These are phyloP conservation scores for Moxostoma hubbsi DNA, from an alignment of 2,797 vertebrate genomes.

Conservation along the genomic window DNA sequence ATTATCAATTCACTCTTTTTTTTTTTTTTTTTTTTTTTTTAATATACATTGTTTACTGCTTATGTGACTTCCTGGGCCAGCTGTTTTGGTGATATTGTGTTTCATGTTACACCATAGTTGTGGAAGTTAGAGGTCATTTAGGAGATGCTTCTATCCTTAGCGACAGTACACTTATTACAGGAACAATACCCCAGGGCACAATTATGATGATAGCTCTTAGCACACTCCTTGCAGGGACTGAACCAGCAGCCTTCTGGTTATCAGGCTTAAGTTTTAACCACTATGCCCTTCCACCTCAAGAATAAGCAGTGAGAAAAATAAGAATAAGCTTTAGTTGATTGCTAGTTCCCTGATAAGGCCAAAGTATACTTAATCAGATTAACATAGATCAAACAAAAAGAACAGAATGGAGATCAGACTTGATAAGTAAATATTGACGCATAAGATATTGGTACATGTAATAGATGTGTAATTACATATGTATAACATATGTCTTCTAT, in stretches of 20 bases:
- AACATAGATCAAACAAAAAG: too few relatives aligned
- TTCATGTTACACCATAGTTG: background rate
- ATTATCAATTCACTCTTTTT: background rate
- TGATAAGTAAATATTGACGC: too few relatives aligned
- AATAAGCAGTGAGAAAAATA: background rate
- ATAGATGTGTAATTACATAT: too few relatives aligned
- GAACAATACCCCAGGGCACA: too few relatives aligned
- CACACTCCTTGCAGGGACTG: too few relatives aligned
- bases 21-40: too few relatives aligned
- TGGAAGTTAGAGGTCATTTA: background rate
- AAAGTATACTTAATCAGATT: too few relatives aligned
- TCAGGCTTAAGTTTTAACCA: background rate
- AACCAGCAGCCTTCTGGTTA: too few relatives aligned
- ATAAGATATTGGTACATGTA: too few relatives aligned
- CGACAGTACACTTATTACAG: background rate
- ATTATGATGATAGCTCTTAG: too few relatives aligned
- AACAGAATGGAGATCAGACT: too few relatives aligned
- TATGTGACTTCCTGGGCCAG: conserved; percentile 3
- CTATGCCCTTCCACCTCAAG: background rate
- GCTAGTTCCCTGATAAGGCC: background rate
- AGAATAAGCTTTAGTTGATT: background rate
- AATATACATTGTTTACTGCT: background rate
- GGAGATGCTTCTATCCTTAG: background rate
- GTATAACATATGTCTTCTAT: too few relatives aligned
- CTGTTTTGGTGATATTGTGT: background rate